These are phyloP conservation scores for Coremacera marginata DNA, from an alignment of 2,888 invertebrate species.

Conservation along the genomic window DNA sequence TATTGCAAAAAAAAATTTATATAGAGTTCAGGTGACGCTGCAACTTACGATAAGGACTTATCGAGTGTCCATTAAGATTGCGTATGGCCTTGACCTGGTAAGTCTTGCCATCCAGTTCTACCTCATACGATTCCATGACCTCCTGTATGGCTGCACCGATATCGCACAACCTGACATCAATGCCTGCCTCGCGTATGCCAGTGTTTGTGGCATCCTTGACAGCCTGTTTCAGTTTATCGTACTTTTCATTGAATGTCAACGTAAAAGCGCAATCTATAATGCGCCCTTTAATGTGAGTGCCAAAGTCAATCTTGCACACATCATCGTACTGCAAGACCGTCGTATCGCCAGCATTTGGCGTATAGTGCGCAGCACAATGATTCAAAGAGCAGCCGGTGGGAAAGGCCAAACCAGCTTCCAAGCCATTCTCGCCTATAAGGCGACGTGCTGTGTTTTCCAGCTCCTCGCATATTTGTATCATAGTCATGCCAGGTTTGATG, in stretches of 20 bases:
- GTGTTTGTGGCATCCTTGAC: conserved; percentile 99
- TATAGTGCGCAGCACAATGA: conserved; percentile 99
- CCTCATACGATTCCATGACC: conserved; percentile 99
- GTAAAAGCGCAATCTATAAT: conserved; percentile 99
- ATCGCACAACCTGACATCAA: conserved; percentile 97
- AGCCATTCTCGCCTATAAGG: conserved; percentile 93
- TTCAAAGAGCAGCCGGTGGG: conserved; percentile 99
- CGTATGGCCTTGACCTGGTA: conserved; percentile 97
- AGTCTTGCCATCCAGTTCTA: conserved; percentile 95
- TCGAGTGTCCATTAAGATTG: conserved; percentile 99
- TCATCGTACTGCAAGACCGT: conserved; percentile 96
- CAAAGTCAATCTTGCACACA: conserved; percentile 99
- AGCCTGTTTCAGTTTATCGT: conserved; percentile 92
- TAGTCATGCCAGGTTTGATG: conserved; percentile 98
- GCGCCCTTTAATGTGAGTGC: conserved; percentile 97
- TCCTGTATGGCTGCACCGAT: conserved; percentile 97
- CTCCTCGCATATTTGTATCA: conserved; percentile 98
- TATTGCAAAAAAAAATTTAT: conserved; percentile 24
- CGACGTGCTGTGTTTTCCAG: conserved; percentile 92
- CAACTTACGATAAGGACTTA: conserved; percentile 92
- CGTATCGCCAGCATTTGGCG: conserved; percentile 97
- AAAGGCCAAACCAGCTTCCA: conserved; percentile 94
- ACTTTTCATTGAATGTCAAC: conserved; percentile 94
- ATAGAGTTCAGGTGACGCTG: not conserved
- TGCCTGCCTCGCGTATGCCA: conserved; percentile 94